These are phyloP conservation scores for Sarcophaga rosellei DNA, from an alignment of 2,888 invertebrate genomes.

Conservation along the genomic window DNA sequence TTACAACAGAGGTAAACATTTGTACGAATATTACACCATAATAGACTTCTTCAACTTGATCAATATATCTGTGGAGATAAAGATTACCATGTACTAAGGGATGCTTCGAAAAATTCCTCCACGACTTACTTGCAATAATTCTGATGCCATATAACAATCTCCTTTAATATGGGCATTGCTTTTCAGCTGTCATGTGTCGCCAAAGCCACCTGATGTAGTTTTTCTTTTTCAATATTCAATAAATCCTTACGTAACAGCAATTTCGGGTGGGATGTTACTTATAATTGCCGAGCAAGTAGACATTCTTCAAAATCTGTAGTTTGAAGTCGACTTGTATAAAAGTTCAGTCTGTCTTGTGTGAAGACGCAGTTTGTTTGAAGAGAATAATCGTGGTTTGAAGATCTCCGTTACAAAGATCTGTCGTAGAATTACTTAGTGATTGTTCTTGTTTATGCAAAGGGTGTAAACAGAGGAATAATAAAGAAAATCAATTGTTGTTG, in stretches of 20 bases:
- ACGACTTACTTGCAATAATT: slow-evolving; percentile 71
- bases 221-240: slow-evolving; percentile 70
- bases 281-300: too few relatives aligned
- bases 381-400: too few relatives aligned
- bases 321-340: too few relatives aligned
- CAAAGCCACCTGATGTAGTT: slow-evolving; percentile 68
- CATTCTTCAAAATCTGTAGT: too few relatives aligned
- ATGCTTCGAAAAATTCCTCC: neutral
- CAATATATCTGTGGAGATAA: slow-evolving; percentile 61
- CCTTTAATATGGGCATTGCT: slow-evolving; percentile 56
- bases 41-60: slow-evolving; percentile 67
- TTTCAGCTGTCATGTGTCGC: slow-evolving; percentile 11
- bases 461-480: too few relatives aligned
- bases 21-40: slow-evolving; percentile 71
- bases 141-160: slow-evolving; percentile 74
- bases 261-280: too few relatives aligned
- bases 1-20: slow-evolving; percentile 65
- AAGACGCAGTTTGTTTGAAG: too few relatives aligned
- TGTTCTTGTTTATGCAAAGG: too few relatives aligned
- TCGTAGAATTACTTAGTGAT: too few relatives aligned
- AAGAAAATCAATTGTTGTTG: too few relatives aligned
- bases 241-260: slow-evolving; percentile 72
- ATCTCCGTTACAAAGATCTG: too few relatives aligned
- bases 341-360: too few relatives aligned
- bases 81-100: rapidly evolving